Conservation (phyloP, 2,888 invertebrate genomes). For the Orgyia antiqua region DNA sequence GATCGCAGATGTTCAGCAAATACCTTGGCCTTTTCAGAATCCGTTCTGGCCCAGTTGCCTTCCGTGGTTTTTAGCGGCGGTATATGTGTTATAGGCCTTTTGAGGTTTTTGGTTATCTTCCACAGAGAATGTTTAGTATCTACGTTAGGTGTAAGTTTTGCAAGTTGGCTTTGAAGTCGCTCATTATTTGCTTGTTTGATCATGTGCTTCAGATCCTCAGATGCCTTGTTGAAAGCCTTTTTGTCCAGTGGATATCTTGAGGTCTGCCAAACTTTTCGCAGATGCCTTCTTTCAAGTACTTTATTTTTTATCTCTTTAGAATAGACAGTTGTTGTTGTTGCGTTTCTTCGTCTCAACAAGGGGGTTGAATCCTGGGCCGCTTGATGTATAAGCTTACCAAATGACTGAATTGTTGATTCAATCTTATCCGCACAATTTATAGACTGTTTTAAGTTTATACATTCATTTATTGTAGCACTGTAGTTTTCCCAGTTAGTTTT, state of each 20-base stretch:
- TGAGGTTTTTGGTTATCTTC: not conserved
- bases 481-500: not conserved
- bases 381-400: not conserved
- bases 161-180: not conserved
- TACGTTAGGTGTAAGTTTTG: not conserved
- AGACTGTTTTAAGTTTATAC: not conserved
- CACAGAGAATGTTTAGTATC: not conserved
- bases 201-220: not conserved
- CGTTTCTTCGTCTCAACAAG: not conserved
- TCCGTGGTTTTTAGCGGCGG: not conserved
- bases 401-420: not conserved
- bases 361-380: not conserved
- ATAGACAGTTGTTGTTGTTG: not conserved
- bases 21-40: not conserved
- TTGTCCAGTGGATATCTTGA: not conserved
- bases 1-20: not conserved
- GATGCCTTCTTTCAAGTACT: not conserved
- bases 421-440: not conserved
- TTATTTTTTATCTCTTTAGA: not conserved
- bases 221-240: not conserved
- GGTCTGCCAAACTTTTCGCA: not conserved
- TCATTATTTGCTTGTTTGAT: not conserved
- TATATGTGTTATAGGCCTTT: slow-evolving; percentile 1
- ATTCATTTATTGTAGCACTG: not conserved
- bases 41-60: not conserved